phyloP scores from a whole-genome alignment of 1,140 invertebrate genomes.

The Trachymyrmex cornetzi region DNA sequence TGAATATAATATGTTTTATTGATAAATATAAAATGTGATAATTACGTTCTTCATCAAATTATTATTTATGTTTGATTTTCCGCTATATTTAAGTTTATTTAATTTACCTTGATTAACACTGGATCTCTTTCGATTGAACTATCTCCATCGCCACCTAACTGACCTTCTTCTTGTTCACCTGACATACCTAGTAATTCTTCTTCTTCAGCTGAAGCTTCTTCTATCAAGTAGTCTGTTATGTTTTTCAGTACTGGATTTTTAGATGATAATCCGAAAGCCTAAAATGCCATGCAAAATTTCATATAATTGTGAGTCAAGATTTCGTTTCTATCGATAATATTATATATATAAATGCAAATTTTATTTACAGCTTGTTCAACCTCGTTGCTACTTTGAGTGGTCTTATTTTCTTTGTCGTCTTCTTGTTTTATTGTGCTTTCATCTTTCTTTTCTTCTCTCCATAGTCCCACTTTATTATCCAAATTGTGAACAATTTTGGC shows the following conservation, averaged over 20 bases:
- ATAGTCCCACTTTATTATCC: slow-evolving; percentile 94
- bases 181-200: slow-evolving; percentile 96
- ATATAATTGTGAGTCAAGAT: slow-evolving; percentile 39
- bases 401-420: slow-evolving; percentile 75
- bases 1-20: background rate
- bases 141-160: slow-evolving; percentile 86
- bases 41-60: background rate
- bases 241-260: slow-evolving; percentile 98
- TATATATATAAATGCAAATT: slow-evolving; percentile 2
- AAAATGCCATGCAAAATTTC: background rate
- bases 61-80: background rate
- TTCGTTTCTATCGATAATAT: background rate
- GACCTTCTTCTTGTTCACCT: slow-evolving; percentile 88
- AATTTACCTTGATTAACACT: slow-evolving; percentile 90
- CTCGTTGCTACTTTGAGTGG: slow-evolving; percentile 71
- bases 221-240: slow-evolving; percentile 99
- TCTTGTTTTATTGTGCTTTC: slow-evolving; percentile 74
- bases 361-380: slow-evolving; percentile 81
- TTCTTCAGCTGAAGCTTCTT: slow-evolving; percentile 99
- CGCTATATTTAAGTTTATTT: background rate
- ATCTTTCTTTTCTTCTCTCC: slow-evolving; percentile 88
- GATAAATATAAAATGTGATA: background rate
- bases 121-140: slow-evolving; percentile 93
- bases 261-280: slow-evolving; percentile 93
- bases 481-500: slow-evolving; percentile 98